These are phyloP conservation scores for Cyclopterus lumpus DNA, from an alignment of 2,797 vertebrate genomes.

Conservation along the genomic window DNA sequence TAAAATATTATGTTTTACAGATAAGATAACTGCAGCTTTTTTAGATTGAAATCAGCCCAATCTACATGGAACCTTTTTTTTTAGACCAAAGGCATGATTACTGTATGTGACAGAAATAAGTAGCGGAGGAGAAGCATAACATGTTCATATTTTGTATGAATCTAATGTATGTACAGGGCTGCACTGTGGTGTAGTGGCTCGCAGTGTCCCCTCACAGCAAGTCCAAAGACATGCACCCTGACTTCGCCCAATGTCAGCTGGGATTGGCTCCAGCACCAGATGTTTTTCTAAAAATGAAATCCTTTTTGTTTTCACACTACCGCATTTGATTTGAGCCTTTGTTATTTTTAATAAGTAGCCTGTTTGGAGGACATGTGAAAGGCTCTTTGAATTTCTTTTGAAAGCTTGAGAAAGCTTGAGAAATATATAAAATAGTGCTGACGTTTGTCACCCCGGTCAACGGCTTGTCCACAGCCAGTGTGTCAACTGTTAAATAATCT, in stretches of 20 bases:
- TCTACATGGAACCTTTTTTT: neutral
- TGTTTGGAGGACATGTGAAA: neutral
- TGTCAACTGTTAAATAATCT: neutral
- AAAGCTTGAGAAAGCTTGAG: neutral
- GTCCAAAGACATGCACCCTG: no score
- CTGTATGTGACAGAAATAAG: conserved; percentile 1
- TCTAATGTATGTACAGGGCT: neutral
- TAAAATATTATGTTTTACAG: neutral
- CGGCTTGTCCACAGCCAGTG: neutral
- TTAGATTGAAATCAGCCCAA: neutral
- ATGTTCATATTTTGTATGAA: neutral
- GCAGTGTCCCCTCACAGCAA: no score
- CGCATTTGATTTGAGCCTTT: neutral
- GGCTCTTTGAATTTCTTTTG: neutral
- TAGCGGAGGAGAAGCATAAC: no score
- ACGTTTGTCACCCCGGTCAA: neutral
- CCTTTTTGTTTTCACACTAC: neutral
- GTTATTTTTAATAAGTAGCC: neutral
- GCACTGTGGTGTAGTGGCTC: no score
- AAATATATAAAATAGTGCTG: neutral
- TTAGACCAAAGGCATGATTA: neutral
- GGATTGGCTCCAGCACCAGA: no score
- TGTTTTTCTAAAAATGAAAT: no score
- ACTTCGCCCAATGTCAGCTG: no score
- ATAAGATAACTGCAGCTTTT: neutral